Base-by-base conservation (phyloP, 2,113 vertebrate species). In the Otis tarda region DNA sequence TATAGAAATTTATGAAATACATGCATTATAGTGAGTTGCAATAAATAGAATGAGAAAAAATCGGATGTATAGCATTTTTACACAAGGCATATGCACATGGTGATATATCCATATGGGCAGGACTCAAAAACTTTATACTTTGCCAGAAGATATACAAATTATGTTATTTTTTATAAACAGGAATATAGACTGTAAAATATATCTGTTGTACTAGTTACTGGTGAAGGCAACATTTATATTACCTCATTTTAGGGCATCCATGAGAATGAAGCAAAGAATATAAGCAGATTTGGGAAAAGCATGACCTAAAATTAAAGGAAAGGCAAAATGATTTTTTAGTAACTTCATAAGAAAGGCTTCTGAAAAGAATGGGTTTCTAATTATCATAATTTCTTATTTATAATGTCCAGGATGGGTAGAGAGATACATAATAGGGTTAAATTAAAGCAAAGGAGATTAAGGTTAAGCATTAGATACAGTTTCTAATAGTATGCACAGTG, bases 401-500 rank as follows among this genome's bases (percentile, higher is more conserved):
- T 70, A 19, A 12, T 74, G 20, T 50, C 27, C 39, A 31, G 30
- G 30, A 52, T 77, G 28, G 5, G 6, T 47, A 74, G 20, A 35
- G 43, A 69, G 85, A 56, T 60, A 57, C 3, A 39, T 61, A 49
- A 53, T 4, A 71, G 12, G 17, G 28, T 87, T 69, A 57, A 64
- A 56, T 70, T 43, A 65, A 78, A 77, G 16, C 31, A 86, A 77
- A 87, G 13, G 9, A 73, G 16, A 47, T n/a, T n/a, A 89, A 79
- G 18, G 12, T 53, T 79, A 91, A 78, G 73, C 21, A 31, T 41
- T 67, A 78, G 23, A 37, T 57, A 75, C 43, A 64, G 17, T 73
- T 84, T 84, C 18, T 75, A 53, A 52, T 24, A 64, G 14, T 20
- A 65, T 0, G 0, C 21, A 55, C 1, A 0, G 6, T 21, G 22